phyloP scores from a whole-genome alignment of 2,113 vertebrate genomes.

The Cochlearius cochlearius region DNA sequence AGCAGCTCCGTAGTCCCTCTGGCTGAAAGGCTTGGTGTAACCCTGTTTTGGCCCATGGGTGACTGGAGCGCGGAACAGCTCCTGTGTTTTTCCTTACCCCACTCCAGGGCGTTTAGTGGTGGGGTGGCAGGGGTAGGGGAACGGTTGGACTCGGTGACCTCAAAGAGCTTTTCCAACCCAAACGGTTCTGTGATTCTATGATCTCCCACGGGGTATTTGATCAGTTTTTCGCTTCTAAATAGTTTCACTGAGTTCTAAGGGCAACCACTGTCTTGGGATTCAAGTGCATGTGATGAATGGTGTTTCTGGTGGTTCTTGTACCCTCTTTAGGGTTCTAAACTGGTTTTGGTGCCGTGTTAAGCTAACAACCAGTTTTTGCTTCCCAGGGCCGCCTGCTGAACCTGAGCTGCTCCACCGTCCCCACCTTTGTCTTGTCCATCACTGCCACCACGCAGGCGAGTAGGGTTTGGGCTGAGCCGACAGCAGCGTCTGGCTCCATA shows the following conservation, averaged over 20 bases:
- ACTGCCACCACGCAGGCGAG: conserved; percentile 94
- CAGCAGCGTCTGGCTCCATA: accelerated
- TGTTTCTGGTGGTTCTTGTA: accelerated
- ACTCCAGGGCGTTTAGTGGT: too few species aligned
- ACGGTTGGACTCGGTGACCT: too few species aligned
- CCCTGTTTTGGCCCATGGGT: not conserved
- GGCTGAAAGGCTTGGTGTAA: not conserved
- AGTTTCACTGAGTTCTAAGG: accelerated
- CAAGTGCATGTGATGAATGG: accelerated
- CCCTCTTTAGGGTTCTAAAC: accelerated
- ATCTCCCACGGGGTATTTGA: not conserved
- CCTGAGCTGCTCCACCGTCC: conserved; percentile 96
- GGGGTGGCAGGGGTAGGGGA: too few species aligned
- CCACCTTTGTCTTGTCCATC: conserved; percentile 96
- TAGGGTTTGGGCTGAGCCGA: not conserved
- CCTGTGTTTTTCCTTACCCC: not conserved
- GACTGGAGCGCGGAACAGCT: accelerated
- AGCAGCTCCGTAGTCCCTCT: not conserved
- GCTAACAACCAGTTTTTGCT: accelerated
- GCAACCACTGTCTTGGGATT: accelerated
- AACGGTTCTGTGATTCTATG: too few species aligned
- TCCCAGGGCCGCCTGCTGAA: conserved; percentile 87
- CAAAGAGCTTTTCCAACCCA: too few species aligned
- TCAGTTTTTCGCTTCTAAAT: not conserved
- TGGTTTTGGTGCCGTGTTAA: accelerated